phyloP scores from a whole-genome alignment of 2,888 invertebrate species.

The Leptopilina syphax region DNA sequence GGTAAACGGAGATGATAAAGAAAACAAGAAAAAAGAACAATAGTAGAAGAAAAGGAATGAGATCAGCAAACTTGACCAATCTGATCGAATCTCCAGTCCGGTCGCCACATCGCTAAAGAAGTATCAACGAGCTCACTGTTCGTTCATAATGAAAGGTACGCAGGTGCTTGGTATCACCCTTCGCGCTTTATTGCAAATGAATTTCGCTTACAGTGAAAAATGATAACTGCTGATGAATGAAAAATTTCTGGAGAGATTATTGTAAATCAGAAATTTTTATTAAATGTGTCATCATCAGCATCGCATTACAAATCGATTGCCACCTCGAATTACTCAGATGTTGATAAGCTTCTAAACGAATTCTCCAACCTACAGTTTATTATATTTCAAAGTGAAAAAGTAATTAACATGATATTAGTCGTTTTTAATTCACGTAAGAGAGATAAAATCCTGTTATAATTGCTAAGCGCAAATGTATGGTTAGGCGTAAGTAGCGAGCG shows the following conservation, averaged over 20 bases:
- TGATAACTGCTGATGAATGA: conserved; percentile 38
- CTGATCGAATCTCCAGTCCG: conserved; percentile 50
- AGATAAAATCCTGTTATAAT: conserved; percentile 41
- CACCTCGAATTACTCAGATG: conserved; percentile 21
- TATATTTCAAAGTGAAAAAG: too few relatives aligned
- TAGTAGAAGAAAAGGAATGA: conserved; percentile 43
- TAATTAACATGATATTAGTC: conserved; percentile 12
- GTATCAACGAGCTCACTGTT: conserved; percentile 48
- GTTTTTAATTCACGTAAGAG: conserved; percentile 29
- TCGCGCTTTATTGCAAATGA: conserved; percentile 54
- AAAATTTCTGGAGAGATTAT: conserved; percentile 37
- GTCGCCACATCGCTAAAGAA: conserved; percentile 32
- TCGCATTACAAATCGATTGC: conserved; percentile 37
- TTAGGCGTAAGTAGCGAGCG: conserved; percentile 22
- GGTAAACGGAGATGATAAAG: conserved; percentile 31
- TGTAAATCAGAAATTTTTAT: conserved; percentile 28
- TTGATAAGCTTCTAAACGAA: conserved; percentile 4
- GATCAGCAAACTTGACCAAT: conserved; percentile 52
- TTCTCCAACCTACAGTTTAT: too few relatives aligned
- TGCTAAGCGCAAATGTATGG: conserved; percentile 31
- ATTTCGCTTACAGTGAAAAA: conserved; percentile 49
- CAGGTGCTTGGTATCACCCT: too few relatives aligned
- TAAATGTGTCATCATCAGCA: neutral
- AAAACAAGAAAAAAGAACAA: conserved; percentile 20
- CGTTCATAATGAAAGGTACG: conserved; percentile 51